phyloP scores from a whole-genome alignment of 1,140 invertebrate species.

The Rhizoglyphus robini region DNA sequence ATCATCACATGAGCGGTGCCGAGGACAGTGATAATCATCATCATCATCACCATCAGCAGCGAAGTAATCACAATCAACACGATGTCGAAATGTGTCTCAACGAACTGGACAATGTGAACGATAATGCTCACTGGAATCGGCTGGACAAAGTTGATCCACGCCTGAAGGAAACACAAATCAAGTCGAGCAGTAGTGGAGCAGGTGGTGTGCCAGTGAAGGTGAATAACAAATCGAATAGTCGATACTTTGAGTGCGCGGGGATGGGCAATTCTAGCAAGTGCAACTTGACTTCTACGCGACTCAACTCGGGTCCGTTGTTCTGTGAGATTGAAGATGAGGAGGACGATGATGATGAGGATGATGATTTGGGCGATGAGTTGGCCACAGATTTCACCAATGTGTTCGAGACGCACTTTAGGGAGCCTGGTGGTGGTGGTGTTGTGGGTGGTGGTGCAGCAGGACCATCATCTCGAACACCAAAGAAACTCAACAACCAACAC shows the following conservation, averaged over 20 bases:
- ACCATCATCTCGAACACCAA: background rate
- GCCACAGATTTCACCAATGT: background rate
- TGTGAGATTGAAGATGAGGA: background rate
- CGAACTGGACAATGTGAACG: background rate
- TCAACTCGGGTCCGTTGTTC: too few relatives aligned
- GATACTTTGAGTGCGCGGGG: too few relatives aligned
- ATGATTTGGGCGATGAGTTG: background rate
- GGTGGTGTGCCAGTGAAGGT: too few relatives aligned
- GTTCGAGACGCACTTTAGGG: background rate
- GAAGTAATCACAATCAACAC: background rate
- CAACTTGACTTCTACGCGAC: too few relatives aligned
- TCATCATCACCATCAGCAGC: conserved; percentile 3
- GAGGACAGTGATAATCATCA: background rate
- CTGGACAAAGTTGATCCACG: too few relatives aligned
- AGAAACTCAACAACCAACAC: background rate
- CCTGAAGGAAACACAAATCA: too few relatives aligned
- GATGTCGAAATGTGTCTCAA: background rate
- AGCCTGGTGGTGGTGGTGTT: background rate
- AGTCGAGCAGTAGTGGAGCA: too few relatives aligned
- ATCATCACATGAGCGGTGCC: conserved; percentile 1
- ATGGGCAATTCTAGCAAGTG: too few relatives aligned
- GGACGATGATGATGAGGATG: conserved; percentile 2
- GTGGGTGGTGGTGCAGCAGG: too few relatives aligned
- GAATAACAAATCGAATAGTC: too few relatives aligned
- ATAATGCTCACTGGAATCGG: background rate